Base-by-base conservation (phyloP, 2,113 vertebrate genomes). In the Gallinago paraguaiae region DNA sequence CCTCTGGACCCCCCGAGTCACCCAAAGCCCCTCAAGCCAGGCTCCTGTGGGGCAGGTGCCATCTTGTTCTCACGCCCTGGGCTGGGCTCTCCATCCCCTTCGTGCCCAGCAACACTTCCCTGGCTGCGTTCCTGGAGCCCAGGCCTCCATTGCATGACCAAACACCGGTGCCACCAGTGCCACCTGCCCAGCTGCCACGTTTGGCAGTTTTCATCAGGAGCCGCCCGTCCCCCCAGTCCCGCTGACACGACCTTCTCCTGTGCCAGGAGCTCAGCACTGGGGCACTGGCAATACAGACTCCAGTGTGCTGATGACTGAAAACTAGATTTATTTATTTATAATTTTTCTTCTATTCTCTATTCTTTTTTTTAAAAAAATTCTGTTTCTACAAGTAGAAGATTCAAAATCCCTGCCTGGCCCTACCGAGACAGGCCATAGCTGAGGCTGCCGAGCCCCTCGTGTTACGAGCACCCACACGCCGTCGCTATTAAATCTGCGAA, bases 101-200 rank as follows among this genome's bases (percentile, higher is more conserved):
- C 39, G 71, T 30, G 53, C 53, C 4, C 3, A 50, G 45, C 2
- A 9, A 28, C 19, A 5, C 15, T 6, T 17, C 4, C 1, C 18
- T 10, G n/a, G n/a, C n/a, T 75, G 60, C 2, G 0, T 27, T 35
- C 53, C 22, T 2, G 3, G 30, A 43, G 8, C 53, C 25, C 28
- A 20, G 8, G 18, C 1, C 4, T 6, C 64, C n/a, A 12, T 6
- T 1, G 9, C 2, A 25, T 7, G 20, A 48, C 35, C n/a, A 9
- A 28, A 22, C 27, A 6, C 35, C 16, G 13, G 41, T 7, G 3
- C 48, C 1, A 2, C 48, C n/a, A 43, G 41, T 19, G 41, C 63
- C 54, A 6, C 53, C 43, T 19, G 51, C 71, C 35, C 54, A 7
- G 43, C 43, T 19, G 51, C 71, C 43, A 3, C 9, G 3, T n/a